Evolutionary conservation across 2,113 vertebrate species (phyloP), one percentile per base, ranked within the genome.

Genomic region (Furnarius figulus): DNA sequence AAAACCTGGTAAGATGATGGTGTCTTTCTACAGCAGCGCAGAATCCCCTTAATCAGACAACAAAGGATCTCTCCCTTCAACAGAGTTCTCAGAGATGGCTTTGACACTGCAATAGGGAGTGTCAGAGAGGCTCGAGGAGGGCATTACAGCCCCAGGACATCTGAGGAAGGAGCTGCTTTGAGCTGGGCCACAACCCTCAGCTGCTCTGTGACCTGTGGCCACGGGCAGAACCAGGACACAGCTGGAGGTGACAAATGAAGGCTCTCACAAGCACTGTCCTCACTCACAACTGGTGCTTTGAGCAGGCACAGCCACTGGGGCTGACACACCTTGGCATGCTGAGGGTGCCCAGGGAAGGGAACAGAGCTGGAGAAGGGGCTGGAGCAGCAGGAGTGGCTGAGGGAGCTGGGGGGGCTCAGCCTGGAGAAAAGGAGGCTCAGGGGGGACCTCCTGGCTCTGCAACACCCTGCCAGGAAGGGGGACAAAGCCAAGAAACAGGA

Each of bases 251-350:
- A 3, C 14, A 23, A 5, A 7, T 1, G 8, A 3, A 52, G 53
- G 3, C 35, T 50, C 61, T 14, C 44, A 8, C 13, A 10, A 30
- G 19, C 1, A 5, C 30, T 10, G 16, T 6, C 56, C 18, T 58
- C 35, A 3, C 17, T 33, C 52, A 5, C 40, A 7, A 2, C 24
- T 5, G 31, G 46, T 11, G 24, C 59, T 7, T 4, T 6, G 31
- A 35, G 9, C 31, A 8, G 47, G 40, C 24, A 18, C 46, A 31
- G 55, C 59, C 53, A 2, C 68, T 28, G 52, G 22, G 21, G 52
- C 23, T 44, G 20, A 15, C 2, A 2, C 7, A 25, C 12, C 15
- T 30, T 0, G 0, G 1, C 7, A 31, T n/a, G 55, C 46, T 62
- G 70, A 40, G 28, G 1, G 1, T 3, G 11, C 24, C 39, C 46